Evolutionary conservation across 2,113 vertebrate species (phyloP).

Genomic region (Notarius lentiginosus): DNA sequence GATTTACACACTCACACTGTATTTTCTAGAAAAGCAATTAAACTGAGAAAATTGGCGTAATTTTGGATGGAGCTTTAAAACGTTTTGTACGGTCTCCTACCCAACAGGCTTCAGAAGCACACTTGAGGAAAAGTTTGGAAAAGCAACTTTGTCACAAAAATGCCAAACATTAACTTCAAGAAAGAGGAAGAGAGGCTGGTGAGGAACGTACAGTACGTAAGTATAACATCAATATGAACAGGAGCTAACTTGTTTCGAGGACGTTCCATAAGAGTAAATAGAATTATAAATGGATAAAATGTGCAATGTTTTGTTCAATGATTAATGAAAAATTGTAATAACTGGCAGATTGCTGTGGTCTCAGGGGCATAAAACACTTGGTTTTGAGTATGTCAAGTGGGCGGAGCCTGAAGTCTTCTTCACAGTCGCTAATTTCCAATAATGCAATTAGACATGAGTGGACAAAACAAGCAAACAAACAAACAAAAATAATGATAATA

Average conservation of each 20-base stretch:
- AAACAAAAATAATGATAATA: too few species aligned
- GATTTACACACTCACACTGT: constrained; percentile 6
- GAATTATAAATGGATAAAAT: background rate
- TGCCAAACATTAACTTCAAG: background rate
- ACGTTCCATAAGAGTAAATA: background rate
- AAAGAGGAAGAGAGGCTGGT: background rate
- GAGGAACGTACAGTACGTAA: background rate
- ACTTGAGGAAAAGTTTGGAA: background rate
- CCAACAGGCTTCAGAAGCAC: background rate
- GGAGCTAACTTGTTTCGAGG: background rate
- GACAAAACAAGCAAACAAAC: background rate
- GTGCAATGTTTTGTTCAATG: background rate
- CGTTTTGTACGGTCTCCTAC: background rate
- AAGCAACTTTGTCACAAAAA: background rate
- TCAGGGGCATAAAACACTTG: background rate
- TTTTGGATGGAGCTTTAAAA: background rate
- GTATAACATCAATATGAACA: background rate
- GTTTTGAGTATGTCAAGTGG: background rate
- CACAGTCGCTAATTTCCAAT: background rate
- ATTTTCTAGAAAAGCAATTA: background rate
- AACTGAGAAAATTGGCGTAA: background rate
- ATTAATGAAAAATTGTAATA: background rate
- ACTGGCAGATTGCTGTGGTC: background rate
- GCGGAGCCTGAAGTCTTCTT: background rate
- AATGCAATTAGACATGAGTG: background rate